Base-by-base conservation (phyloP, 1,140 invertebrate genomes). In the Antheraea mylitta region DNA sequence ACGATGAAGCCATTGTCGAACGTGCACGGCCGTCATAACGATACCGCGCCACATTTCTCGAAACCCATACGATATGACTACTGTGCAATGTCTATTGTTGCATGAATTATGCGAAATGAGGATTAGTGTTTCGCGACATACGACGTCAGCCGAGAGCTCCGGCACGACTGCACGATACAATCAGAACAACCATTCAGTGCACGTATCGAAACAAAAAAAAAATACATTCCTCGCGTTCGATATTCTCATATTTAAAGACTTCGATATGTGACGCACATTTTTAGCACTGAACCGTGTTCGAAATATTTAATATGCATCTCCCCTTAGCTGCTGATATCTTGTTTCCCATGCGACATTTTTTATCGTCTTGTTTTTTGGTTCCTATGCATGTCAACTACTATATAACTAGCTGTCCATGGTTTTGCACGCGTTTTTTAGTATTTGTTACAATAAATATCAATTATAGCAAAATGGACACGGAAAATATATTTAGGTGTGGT, bases 1-100 rank as follows among this genome's bases (percentile, higher is more conserved):
- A 83, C 86, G 76, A 88, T 89, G 84, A 83, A 87, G 85, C 78
- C 84, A 87, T 87, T 71, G 76, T 64, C 66, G 79, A 69, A 91
- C 89, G 89, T 89, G 89, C 77, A 66, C 64, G 59, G 86, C 42
- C 68, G 71, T 62, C 75, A 48, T 76, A 87, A 89, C 74, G 79
- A 88, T 73, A 76, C 64, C 66, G 68, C 69, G 76, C 68, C 67
- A 75, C 78, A 81, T 76, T 89, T 87, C 85, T 90, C 77, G 80
- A 85, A 88, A 89, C 72, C 75, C 72, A 81, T 83, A 79, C 73
- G 73, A 78, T 80, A 78, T 73, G 74, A 81, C 72, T 74, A 68
- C 68, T 70, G 72, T 77, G 82, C 83, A 85, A 84, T 83, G 77
- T 72, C 77, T 80, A 83, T 83, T 84, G 76, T 79, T 76, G 80